These are phyloP conservation scores for Chaitophorus viminalis DNA, from an alignment of 2,888 invertebrate species.

Conservation along the genomic window DNA sequence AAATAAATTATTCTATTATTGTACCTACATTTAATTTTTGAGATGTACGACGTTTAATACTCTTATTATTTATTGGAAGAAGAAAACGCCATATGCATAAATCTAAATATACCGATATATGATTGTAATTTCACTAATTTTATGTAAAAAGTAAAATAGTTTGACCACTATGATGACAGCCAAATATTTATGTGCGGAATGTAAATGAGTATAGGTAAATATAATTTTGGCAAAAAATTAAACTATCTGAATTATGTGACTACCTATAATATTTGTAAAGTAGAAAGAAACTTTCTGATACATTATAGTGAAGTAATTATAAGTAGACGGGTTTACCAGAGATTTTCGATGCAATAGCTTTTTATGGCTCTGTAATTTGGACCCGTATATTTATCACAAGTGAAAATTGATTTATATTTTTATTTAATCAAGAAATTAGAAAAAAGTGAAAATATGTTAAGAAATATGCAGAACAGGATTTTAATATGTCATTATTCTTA, in stretches of 20 bases:
- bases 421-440: not conserved
- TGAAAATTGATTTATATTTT: conserved; percentile 13
- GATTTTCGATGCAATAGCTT: not conserved
- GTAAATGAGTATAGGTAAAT: too few relatives aligned
- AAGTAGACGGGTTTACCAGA: not conserved
- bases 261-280: not conserved
- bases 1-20: not conserved
- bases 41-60: not conserved
- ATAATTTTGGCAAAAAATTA: not conserved
- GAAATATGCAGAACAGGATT: not conserved
- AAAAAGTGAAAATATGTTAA: conserved; percentile 8
- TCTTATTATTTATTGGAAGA: not conserved
- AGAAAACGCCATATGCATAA: not conserved
- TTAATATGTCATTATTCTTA: not conserved
- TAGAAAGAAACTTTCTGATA: conserved; percentile 24
- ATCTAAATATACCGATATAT: too few relatives aligned
- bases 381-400: not conserved
- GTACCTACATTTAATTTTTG: not conserved
- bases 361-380: not conserved
- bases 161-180: not conserved
- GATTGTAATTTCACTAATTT: not conserved
- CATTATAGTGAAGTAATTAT: conserved; percentile 5
- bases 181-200: too few relatives aligned
- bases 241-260: too few relatives aligned
- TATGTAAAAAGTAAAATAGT: not conserved